These are phyloP conservation scores for Salvator merianae DNA, from an alignment of 2,113 vertebrate genomes.

Conservation along the genomic window DNA sequence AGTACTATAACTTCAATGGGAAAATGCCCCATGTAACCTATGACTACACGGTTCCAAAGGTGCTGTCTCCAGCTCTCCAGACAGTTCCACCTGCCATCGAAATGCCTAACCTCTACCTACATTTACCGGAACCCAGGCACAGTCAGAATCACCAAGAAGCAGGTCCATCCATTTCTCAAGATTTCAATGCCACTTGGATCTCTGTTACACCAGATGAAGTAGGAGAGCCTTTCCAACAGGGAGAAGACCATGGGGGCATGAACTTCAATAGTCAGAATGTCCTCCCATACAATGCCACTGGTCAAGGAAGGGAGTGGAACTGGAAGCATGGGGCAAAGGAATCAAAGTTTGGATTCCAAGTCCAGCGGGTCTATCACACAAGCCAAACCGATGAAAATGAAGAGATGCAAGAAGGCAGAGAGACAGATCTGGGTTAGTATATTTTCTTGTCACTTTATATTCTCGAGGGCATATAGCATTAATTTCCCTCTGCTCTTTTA, in stretches of 20 bases:
- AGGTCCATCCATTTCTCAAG: constrained; percentile 46
- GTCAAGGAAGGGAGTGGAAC: constrained; percentile 28
- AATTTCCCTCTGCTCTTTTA: neutral
- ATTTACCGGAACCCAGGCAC: constrained; percentile 45
- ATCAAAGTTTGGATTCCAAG: constrained; percentile 51
- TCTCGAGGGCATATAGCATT: neutral
- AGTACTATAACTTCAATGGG: constrained; percentile 92
- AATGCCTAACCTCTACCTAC: constrained; percentile 48
- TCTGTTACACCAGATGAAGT: constrained; percentile 41
- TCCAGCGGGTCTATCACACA: constrained; percentile 51
- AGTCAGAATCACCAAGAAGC: constrained; percentile 35
- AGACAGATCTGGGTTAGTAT: constrained; percentile 63
- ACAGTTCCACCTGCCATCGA: constrained; percentile 59
- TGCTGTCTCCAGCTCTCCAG: constrained; percentile 44
- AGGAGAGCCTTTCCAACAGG: constrained; percentile 42
- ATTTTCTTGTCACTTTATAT: constrained; percentile 19
- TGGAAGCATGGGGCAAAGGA: constrained; percentile 57
- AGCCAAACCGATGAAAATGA: constrained; percentile 43
- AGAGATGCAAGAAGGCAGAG: constrained; percentile 35
- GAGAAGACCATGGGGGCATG: constrained; percentile 43
- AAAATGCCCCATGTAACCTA: constrained; percentile 88
- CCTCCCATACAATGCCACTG: constrained; percentile 58
- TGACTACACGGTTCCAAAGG: constrained; percentile 83
- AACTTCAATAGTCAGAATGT: constrained; percentile 23
- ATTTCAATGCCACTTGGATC: constrained; percentile 61